Evolutionary conservation across 2,113 vertebrate genomes (phyloP), one percentile per base, ranked within the genome.

Genomic region (Zosterops japonicus): DNA sequence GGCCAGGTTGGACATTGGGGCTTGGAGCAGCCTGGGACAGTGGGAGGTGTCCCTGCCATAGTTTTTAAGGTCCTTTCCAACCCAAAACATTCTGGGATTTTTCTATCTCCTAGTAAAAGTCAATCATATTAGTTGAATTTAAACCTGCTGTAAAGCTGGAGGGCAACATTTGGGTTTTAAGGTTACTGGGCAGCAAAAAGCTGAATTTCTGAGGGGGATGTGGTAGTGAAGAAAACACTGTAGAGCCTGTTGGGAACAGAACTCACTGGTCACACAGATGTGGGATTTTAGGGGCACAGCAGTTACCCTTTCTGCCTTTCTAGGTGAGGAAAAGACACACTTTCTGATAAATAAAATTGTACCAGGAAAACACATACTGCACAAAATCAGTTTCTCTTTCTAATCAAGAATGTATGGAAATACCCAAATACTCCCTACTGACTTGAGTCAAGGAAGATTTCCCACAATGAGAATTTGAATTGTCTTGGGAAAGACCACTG

Each of bases 1-100:
- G 61, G 41, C 61, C 69, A 89, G 70, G 29, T 0, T 76, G 61
- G 70, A 47, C 11, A 49, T 0, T 67, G 11, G n/a, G 69, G 23
- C 33, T 80, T 4, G 47, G 87, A 81, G 36, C 33, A 67, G 5
- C 39, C 69, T 89, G 87, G 69, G 3, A 17, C 47, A 23, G 39
- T 19, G 33, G 55, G 0, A 82, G 28, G 16, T 46, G 78, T 25
- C 53, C 53, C 61, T 75, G 46, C 28, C 60, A 25, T 41, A 25
- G 0, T 0, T 2, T 76, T 55, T 35, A 23, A 27, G 6, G 14
- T 61, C 9, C n/a, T 1, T 76, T 42, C 25, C 29, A 35, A 31
- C 12, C 8, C 17, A 55, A 55, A 47, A 2, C 21, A 23, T 61
- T 61, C 47, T 27, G 29, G 5, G 25, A 55, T 41, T 89, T 89